A percentile compares a stretch with the other conserved stretches of the same genome.
Conservation (phyloP, 2,113 vertebrate species). For the Propithecus coquereli region DNA sequence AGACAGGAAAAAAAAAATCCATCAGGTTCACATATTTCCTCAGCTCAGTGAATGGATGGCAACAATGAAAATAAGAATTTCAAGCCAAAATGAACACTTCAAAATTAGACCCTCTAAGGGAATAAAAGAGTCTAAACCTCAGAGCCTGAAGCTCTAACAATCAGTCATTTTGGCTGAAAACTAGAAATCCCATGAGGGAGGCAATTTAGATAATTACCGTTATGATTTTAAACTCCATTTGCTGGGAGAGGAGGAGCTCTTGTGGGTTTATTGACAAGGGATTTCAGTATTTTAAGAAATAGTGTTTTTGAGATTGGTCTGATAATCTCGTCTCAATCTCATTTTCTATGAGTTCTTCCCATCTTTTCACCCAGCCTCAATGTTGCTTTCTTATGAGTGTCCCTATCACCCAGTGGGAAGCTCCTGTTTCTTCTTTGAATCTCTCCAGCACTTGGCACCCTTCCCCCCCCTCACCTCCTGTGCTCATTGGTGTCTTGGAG, state of each 20-base stretch:
- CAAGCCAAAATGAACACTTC: not conserved
- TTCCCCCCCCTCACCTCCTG: not conserved
- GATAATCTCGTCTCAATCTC: not conserved
- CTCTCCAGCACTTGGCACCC: not conserved
- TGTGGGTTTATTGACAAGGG: not conserved
- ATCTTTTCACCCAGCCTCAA: not conserved
- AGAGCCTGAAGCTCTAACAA: not conserved
- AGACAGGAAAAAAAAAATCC: not conserved
- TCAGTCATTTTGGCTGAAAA: not conserved
- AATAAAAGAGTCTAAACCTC: not conserved
- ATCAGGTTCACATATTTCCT: not conserved
- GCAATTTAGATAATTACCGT: not conserved
- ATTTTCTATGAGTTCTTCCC: not conserved
- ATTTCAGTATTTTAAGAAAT: not conserved
- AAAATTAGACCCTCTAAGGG: not conserved
- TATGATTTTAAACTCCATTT: not conserved
- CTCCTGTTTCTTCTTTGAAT: not conserved
- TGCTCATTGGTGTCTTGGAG: not conserved
- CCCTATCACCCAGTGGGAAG: not conserved
- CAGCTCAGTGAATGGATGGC: not conserved
- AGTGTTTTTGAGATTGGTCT: not conserved
- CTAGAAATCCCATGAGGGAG: not conserved
- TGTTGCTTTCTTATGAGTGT: not conserved
- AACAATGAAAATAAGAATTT: not conserved
- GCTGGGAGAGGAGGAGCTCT: not conserved